Percentiles rank a stretch among this genome's conserved stretches.
Conservation (phyloP, 2,888 invertebrate species). For the Leptarthrus brevirostris region DNA sequence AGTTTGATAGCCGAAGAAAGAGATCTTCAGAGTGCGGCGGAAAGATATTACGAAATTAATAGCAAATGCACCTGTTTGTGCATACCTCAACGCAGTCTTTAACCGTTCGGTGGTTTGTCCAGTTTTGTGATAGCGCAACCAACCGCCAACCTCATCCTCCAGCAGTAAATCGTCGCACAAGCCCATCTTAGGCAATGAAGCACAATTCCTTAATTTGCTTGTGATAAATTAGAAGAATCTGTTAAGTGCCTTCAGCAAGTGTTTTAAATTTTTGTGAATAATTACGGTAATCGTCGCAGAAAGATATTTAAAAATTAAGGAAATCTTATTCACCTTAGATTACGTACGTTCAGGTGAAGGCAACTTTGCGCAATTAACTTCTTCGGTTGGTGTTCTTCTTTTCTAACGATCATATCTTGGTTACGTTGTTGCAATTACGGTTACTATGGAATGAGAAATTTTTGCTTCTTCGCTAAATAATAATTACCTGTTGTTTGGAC, state of each 20-base stretch:
- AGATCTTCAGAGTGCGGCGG: background rate
- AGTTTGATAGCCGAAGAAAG: background rate
- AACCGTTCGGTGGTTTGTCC: slow-evolving; percentile 7
- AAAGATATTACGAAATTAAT: slow-evolving; percentile 23
- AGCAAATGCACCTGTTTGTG: slow-evolving; percentile 16
- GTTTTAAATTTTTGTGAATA: slow-evolving; percentile 4
- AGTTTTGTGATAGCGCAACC: slow-evolving; percentile 22
- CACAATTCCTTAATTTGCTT: background rate
- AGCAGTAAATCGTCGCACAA: background rate
- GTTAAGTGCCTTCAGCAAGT: background rate
- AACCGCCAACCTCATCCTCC: too few relatives aligned
- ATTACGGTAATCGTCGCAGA: background rate
- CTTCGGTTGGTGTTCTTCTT: background rate
- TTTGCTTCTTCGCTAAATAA: background rate
- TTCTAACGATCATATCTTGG: slow-evolving; percentile 4
- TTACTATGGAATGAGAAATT: background rate
- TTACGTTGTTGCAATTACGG: background rate
- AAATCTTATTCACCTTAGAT: background rate
- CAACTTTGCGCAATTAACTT: background rate
- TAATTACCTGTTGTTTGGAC: background rate
- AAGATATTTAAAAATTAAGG: slow-evolving; percentile 3
- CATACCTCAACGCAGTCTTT: background rate
- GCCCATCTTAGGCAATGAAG: background rate
- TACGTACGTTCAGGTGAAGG: background rate
- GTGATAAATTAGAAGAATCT: background rate